These are phyloP conservation scores for Neodiprion fabricii DNA, from an alignment of 1,140 invertebrate species.

Conservation along the genomic window DNA sequence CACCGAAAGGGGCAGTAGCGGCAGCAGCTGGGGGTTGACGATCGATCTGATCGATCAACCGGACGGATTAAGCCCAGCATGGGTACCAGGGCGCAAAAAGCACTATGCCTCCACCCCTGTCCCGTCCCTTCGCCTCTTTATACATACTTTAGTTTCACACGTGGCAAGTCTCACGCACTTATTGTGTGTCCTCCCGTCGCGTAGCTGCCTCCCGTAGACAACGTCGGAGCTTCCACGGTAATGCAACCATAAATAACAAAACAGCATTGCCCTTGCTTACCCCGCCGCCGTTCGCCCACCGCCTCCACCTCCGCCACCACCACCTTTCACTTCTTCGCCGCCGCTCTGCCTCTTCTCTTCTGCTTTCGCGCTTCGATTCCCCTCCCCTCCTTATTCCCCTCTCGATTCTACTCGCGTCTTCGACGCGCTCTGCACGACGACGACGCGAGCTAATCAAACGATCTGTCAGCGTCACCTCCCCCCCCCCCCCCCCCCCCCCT, in stretches of 20 bases:
- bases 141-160: constrained; percentile 39
- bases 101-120: background rate
- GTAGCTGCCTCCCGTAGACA: background rate
- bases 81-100: background rate
- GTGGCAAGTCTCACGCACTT: constrained; percentile 37
- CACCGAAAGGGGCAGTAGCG: too few species aligned
- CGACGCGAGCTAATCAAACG: constrained; percentile 12
- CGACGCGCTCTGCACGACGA: background rate
- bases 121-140: constrained; percentile 23
- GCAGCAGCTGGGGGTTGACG: background rate
- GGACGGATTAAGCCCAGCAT: background rate
- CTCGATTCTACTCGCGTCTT: constrained; percentile 12
- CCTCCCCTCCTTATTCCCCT: background rate
- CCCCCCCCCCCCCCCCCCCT: too few species aligned
- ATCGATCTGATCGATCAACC: constrained; percentile 1
- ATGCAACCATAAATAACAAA: constrained; percentile 45
- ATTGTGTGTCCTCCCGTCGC: constrained; percentile 29
- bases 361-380: constrained; percentile 16
- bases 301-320: constrained; percentile 18
- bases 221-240: constrained; percentile 25
- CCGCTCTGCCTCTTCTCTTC: background rate
- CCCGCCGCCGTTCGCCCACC: background rate
- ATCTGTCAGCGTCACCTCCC: constrained; percentile 9
- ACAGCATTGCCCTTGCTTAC: constrained; percentile 20
- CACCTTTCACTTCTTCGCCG: background rate